Conservation (phyloP, 2,888 invertebrate species). For the Lasius fuliginosus region DNA sequence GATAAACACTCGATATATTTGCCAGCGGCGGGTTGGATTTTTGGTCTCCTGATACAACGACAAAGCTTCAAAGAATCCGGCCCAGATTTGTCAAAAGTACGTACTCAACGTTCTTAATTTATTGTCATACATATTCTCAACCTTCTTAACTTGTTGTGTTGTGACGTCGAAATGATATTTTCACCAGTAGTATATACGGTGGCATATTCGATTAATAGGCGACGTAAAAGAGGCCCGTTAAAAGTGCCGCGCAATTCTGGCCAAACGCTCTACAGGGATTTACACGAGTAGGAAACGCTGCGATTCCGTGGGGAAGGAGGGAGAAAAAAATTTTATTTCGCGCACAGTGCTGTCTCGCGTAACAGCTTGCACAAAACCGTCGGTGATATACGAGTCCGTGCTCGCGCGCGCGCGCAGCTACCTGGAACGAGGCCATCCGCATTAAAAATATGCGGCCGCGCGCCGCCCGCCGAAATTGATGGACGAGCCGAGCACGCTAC, state of each 20-base stretch:
- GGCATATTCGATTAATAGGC: background rate
- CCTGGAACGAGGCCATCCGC: conserved; percentile 77
- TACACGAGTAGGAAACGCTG: conserved; percentile 41
- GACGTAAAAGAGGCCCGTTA: background rate
- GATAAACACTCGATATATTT: conserved; percentile 2
- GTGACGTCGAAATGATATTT: background rate
- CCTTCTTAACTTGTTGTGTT: background rate
- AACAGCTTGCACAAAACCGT: conserved; percentile 83
- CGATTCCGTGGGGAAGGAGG: conserved; percentile 60
- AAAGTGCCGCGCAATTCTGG: background rate
- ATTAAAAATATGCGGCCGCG: conserved; percentile 76
- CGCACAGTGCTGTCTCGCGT: conserved; percentile 76
- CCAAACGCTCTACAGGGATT: background rate
- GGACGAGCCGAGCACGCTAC: conserved; percentile 76
- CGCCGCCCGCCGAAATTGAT: conserved; percentile 75
- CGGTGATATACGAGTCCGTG: conserved; percentile 81
- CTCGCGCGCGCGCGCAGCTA: conserved; percentile 63
- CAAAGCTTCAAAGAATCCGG: background rate
- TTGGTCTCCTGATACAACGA: background rate
- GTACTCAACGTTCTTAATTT: background rate
- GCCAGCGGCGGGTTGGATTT: background rate
- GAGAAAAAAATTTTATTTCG: conserved; percentile 79
- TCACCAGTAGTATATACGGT: no score
- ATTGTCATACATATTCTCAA: background rate
- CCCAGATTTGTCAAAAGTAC: background rate